phyloP scores from a whole-genome alignment of 2,797 vertebrate genomes.

The Neostethus bicornis region DNA sequence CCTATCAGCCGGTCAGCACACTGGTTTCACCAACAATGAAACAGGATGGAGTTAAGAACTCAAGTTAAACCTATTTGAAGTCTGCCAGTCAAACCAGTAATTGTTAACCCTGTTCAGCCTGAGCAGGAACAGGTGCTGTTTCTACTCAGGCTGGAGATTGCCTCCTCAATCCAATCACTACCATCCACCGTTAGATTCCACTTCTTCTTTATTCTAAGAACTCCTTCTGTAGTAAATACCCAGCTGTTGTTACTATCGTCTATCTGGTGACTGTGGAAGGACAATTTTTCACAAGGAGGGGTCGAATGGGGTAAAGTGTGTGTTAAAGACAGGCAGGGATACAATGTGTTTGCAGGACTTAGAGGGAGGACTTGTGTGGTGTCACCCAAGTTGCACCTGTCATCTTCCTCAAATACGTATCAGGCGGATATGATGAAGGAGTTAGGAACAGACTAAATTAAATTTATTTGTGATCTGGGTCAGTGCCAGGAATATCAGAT shows the following conservation, averaged over 20 bases:
- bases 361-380: too few relatives aligned
- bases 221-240: slow-evolving; percentile 67
- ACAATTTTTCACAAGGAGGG: slow-evolving; percentile 1
- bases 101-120: slow-evolving; percentile 33
- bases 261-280: slow-evolving; percentile 19
- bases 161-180: slow-evolving; percentile 48
- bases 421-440: too few relatives aligned
- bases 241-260: slow-evolving; percentile 52
- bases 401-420: too few relatives aligned
- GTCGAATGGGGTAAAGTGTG: neutral
- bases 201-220: too few relatives aligned
- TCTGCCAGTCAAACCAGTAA: slow-evolving; percentile 22
- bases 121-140: slow-evolving; percentile 18
- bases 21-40: slow-evolving; percentile 19
- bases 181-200: too few relatives aligned
- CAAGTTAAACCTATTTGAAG: slow-evolving; percentile 40
- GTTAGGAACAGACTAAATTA: too few relatives aligned
- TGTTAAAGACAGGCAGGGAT: too few relatives aligned
- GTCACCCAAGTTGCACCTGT: too few relatives aligned
- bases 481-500: too few relatives aligned
- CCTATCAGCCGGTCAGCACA: neutral
- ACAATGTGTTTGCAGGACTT: too few relatives aligned
- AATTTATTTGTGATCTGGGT: too few relatives aligned
- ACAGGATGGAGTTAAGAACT: slow-evolving; percentile 8
- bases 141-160: slow-evolving; percentile 30